A percentile compares a stretch with the other conserved stretches of the same genome.
These are phyloP conservation scores for Hypsopygia costalis DNA, from an alignment of 2,888 invertebrate genomes.

Conservation along the genomic window DNA sequence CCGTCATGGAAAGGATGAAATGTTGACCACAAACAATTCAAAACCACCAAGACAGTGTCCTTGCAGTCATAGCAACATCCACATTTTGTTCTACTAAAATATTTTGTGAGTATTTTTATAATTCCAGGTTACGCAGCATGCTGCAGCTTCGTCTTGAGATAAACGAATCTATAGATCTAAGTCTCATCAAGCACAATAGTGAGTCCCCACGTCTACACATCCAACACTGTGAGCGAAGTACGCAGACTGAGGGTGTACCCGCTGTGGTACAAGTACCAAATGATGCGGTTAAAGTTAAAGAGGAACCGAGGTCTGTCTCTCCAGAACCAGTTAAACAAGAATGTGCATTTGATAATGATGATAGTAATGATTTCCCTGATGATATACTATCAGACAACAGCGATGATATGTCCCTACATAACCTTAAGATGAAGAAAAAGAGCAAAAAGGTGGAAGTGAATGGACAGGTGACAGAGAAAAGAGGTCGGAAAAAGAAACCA, in stretches of 20 bases:
- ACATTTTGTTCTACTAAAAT: too few species aligned
- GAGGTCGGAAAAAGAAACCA: constrained; percentile 30
- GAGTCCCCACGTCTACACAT: constrained; percentile 5
- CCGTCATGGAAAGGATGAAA: too few species aligned
- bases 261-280: constrained; percentile 2
- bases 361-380: constrained; percentile 21
- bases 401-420: constrained; percentile 51
- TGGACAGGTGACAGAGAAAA: constrained; percentile 27
- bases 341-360: constrained; percentile 26
- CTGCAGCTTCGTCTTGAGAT: constrained; percentile 26
- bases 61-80: too few species aligned
- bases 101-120: too few species aligned
- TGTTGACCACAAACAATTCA: too few species aligned
- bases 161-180: constrained; percentile 41
- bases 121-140: constrained; percentile 44
- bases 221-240: constrained; percentile 34
- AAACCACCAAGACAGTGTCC: too few species aligned
- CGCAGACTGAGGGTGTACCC: constrained; percentile 45
- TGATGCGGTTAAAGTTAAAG: constrained; percentile 33
- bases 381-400: constrained; percentile 50
- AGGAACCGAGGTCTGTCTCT: constrained; percentile 35
- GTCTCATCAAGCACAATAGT: constrained; percentile 36
- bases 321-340: constrained; percentile 45
- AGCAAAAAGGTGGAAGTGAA: constrained; percentile 30
- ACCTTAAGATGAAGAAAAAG: constrained; percentile 49